Conservation (phyloP, 2,888 invertebrate genomes). For the Lycocerus yunnanus region DNA sequence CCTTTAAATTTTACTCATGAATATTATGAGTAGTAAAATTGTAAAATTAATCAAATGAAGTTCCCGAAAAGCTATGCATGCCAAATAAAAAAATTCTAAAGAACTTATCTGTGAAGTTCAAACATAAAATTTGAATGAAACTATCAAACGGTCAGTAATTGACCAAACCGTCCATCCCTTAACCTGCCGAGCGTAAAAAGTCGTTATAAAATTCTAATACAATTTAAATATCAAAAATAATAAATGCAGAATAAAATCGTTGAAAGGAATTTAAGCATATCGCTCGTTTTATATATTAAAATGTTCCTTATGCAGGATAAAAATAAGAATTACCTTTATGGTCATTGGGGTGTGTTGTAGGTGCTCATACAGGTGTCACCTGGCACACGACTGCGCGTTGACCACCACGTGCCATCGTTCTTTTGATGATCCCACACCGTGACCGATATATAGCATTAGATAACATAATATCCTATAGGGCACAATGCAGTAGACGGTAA, state of each 20-base stretch:
- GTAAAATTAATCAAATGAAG: too few species aligned
- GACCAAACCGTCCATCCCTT: neutral
- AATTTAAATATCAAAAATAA: constrained; percentile 21
- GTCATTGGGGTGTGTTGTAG: constrained; percentile 34
- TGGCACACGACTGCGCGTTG: constrained; percentile 41
- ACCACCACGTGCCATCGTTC: constrained; percentile 34
- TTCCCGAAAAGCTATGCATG: too few species aligned
- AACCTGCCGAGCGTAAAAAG: constrained; percentile 35
- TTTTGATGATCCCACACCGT: constrained; percentile 21
- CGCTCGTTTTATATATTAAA: constrained; percentile 10
- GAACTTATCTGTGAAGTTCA: neutral
- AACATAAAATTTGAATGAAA: neutral
- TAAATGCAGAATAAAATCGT: constrained; percentile 38
- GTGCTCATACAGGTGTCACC: constrained; percentile 40
- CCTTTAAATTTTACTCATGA: too few species aligned
- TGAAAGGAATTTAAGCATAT: constrained; percentile 32
- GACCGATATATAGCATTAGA: constrained; percentile 20
- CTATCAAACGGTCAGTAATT: neutral
- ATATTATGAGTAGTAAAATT: too few species aligned
- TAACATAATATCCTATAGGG: constrained; percentile 15
- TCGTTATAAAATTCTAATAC: constrained; percentile 35
- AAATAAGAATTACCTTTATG: constrained; percentile 14
- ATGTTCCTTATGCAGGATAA: constrained; percentile 10
- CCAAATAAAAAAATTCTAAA: too few species aligned
- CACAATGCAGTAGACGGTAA: constrained; percentile 18